These are phyloP conservation scores for Gila orcuttii DNA, from an alignment of 2,113 vertebrate genomes.

Conservation along the genomic window DNA sequence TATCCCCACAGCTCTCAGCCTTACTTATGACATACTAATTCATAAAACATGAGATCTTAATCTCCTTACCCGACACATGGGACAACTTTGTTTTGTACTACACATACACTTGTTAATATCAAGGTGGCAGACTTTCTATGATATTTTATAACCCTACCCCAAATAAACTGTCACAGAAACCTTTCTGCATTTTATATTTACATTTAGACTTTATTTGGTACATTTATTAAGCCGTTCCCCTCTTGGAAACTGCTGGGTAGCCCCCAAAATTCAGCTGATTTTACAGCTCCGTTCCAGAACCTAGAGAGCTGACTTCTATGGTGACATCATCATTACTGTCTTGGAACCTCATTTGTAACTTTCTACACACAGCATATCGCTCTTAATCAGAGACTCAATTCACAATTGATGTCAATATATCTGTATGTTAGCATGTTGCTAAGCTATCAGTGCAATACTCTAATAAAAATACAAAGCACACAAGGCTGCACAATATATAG, in stretches of 20 bases:
- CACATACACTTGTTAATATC: neutral
- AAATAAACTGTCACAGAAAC: neutral
- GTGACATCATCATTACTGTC: neutral
- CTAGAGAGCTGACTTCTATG: too few species aligned
- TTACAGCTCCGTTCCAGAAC: neutral
- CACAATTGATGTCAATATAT: neutral
- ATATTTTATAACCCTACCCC: neutral
- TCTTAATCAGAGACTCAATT: too few species aligned
- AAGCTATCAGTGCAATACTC: neutral
- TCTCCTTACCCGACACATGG: slow-evolving; percentile 43
- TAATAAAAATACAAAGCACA: neutral
- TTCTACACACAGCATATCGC: neutral
- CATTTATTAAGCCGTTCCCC: neutral
- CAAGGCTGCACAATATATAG: neutral
- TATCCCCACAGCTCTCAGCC: slow-evolving; percentile 49
- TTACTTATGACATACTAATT: slow-evolving; percentile 48
- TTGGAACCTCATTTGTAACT: neutral
- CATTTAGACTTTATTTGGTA: neutral
- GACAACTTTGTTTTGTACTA: neutral
- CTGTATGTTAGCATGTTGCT: neutral
- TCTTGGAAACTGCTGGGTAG: neutral
- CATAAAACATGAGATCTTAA: slow-evolving; percentile 61
- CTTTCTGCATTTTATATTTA: neutral
- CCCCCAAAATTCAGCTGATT: neutral
- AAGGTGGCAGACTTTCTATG: neutral